Conservation (phyloP, 2,113 vertebrate genomes). For the Oreotrochilus melanogaster region DNA sequence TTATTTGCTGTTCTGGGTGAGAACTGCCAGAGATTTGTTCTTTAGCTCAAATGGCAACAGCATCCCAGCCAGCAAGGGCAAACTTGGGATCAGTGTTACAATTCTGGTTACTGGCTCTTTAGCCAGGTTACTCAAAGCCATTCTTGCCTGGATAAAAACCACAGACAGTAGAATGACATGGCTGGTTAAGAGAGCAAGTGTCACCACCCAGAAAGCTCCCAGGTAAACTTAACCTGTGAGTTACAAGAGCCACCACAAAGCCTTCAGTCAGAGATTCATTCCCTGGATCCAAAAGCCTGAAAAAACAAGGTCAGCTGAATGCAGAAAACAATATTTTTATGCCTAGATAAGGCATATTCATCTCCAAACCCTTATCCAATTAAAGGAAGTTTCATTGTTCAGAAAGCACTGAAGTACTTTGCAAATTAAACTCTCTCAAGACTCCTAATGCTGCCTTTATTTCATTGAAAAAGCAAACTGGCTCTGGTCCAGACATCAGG, state of each 20-base stretch:
- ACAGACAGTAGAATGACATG: not conserved
- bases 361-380: not conserved
- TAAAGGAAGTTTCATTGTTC: not conserved
- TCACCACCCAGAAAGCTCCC: not conserved
- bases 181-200: slow-evolving; percentile 1
- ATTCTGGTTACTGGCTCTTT: not conserved
- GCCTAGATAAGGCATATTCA: not conserved
- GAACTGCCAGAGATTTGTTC: not conserved
- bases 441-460: not conserved
- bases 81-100: not conserved
- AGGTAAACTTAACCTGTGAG: not conserved
- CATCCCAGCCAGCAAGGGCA: not conserved
- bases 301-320: not conserved
- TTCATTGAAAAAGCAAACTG: not conserved
- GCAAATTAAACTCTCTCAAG: not conserved
- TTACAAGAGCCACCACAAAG: slow-evolving; percentile 31
- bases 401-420: not conserved
- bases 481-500: not conserved
- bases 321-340: not conserved
- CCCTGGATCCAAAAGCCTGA: not conserved
- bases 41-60: not conserved
- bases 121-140: not conserved
- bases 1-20: not conserved
- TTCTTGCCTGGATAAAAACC: not conserved
- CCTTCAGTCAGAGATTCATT: not conserved